phyloP scores from a whole-genome alignment of 2,797 vertebrate species.

The Molossus alvarezi region DNA sequence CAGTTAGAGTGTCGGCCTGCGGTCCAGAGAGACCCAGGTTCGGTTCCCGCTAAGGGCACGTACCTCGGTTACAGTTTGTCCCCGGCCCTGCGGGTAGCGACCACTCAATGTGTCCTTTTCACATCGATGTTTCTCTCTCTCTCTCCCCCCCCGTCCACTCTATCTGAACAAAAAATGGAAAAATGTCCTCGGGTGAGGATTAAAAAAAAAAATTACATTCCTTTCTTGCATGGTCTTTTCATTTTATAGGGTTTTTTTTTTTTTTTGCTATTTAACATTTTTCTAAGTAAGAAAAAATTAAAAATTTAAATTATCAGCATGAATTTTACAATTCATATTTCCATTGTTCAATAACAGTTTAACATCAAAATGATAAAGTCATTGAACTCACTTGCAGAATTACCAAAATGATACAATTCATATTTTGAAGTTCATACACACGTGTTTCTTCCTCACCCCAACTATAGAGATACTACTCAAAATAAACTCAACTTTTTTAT shows the following conservation, averaged over 20 bases:
- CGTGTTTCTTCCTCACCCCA: conserved; percentile 27
- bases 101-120: too few species aligned
- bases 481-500: neutral
- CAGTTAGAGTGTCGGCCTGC: too few species aligned
- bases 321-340: conserved; percentile 11
- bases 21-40: too few species aligned
- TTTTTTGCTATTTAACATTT: conserved; percentile 57
- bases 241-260: neutral
- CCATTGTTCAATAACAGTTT: neutral
- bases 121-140: too few species aligned
- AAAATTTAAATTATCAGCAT: conserved; percentile 54
- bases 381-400: conserved; percentile 22
- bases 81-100: too few species aligned
- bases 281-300: conserved; percentile 46
- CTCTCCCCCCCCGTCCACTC: too few species aligned
- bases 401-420: neutral
- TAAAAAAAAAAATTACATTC: neutral
- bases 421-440: neutral
- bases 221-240: conserved; percentile 2
- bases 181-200: too few species aligned
- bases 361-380: conserved; percentile 62
- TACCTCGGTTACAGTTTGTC: too few species aligned
- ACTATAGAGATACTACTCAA: neutral
- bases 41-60: too few species aligned
- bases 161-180: too few species aligned